phyloP scores from a whole-genome alignment of 2,113 vertebrate species.

The Anolis sagrei region DNA sequence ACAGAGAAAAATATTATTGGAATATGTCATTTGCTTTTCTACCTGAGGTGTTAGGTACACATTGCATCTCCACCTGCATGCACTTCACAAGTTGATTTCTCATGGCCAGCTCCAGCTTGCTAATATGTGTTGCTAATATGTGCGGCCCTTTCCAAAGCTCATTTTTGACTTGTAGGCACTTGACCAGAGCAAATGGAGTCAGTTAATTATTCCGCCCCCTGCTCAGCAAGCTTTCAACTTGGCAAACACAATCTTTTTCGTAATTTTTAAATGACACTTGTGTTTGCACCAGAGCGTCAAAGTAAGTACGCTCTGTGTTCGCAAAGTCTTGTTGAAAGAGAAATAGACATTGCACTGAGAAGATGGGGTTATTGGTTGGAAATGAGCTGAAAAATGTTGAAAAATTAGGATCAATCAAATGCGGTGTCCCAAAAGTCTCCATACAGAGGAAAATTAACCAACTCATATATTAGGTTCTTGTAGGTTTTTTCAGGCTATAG shows the following conservation, averaged over 20 bases:
- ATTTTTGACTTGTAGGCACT: background rate
- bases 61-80: background rate
- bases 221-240: background rate
- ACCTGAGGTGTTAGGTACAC: background rate
- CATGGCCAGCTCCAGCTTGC: background rate
- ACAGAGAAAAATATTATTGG: background rate
- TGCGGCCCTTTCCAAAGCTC: background rate
- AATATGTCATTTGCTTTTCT: constrained; percentile 9
- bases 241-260: background rate
- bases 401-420: background rate
- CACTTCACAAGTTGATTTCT: background rate
- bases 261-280: background rate
- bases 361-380: background rate
- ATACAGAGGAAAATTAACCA: too few relatives aligned
- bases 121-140: constrained; percentile 10
- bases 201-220: background rate
- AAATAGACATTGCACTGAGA: background rate
- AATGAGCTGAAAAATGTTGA: background rate
- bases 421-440: too few relatives aligned
- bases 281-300: background rate
- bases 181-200: background rate
- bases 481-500: too few relatives aligned
- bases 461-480: too few relatives aligned
- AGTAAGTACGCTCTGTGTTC: background rate
- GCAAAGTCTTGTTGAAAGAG: background rate